Percentiles rank a stretch among this genome's conserved stretches.
Conservation (phyloP, 2,113 vertebrate species). For the Festucalex cinctus region DNA sequence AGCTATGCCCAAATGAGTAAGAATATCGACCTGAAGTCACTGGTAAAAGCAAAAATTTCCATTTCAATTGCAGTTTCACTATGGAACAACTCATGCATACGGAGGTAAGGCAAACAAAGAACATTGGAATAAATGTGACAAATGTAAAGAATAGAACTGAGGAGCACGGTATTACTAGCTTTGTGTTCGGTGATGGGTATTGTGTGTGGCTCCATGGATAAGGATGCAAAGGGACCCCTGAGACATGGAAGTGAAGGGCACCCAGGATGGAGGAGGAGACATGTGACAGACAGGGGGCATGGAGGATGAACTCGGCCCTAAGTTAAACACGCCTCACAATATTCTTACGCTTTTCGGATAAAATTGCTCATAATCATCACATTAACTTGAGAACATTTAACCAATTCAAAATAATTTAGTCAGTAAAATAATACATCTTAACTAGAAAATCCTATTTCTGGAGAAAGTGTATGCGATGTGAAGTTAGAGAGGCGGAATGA, state of each 20-base stretch:
- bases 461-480: too few species aligned
- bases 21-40: conserved; percentile 51
- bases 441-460: too few species aligned
- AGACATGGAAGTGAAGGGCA: conserved; percentile 58
- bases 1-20: conserved; percentile 40
- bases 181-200: conserved; percentile 68
- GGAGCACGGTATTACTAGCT: conserved; percentile 54
- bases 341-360: conserved; percentile 1
- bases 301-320: conserved; percentile 26
- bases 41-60: conserved; percentile 50
- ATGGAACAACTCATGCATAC: conserved; percentile 65
- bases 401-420: too few species aligned
- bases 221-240: conserved; percentile 55
- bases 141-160: conserved; percentile 61
- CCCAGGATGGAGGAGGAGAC: conserved; percentile 56
- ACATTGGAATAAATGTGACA: conserved; percentile 66
- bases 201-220: conserved; percentile 58
- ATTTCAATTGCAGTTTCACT: conserved; percentile 59
- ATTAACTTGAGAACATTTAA: too few species aligned
- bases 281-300: conserved; percentile 63
- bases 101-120: conserved; percentile 63
- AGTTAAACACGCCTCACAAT: conserved; percentile 13
- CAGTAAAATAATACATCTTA: too few species aligned
- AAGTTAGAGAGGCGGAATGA: too few species aligned
- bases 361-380: conserved; percentile 9